Evolutionary conservation across 2,113 vertebrate species (phyloP).

Genomic region (Trichomycterus rosablanca): DNA sequence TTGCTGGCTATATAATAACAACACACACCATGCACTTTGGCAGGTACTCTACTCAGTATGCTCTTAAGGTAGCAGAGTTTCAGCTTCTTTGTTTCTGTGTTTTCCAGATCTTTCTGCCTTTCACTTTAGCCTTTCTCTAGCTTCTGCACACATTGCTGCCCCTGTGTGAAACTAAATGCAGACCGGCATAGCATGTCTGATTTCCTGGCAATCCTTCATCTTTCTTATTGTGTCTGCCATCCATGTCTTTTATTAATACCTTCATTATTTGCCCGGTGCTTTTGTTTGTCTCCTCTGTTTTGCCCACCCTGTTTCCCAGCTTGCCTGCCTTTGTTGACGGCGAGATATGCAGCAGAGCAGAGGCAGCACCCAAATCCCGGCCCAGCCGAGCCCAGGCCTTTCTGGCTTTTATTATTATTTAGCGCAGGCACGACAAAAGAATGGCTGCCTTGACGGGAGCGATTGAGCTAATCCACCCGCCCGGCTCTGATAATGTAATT

Average conservation of each 20-base stretch:
- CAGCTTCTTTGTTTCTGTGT: background rate
- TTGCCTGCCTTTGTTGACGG: slow-evolving; percentile 86
- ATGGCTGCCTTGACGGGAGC: slow-evolving; percentile 93
- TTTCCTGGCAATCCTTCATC: slow-evolving; percentile 89
- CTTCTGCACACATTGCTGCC: slow-evolving; percentile 16
- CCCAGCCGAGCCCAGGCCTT: slow-evolving; percentile 86
- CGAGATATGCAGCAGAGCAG: slow-evolving; percentile 87
- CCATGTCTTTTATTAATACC: slow-evolving; percentile 64
- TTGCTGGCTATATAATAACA: no score
- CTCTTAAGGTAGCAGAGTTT: background rate
- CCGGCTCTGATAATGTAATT: slow-evolving; percentile 99
- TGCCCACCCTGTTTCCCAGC: slow-evolving; percentile 65
- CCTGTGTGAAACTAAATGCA: slow-evolving; percentile 48
- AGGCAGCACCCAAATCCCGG: slow-evolving; percentile 81
- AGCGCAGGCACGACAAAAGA: slow-evolving; percentile 86
- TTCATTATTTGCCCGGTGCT: slow-evolving; percentile 87
- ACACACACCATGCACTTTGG: background rate
- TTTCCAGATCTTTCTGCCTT: slow-evolving; percentile 22
- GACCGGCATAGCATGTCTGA: slow-evolving; percentile 61
- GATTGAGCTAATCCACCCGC: slow-evolving; percentile 98
- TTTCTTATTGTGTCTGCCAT: slow-evolving; percentile 77
- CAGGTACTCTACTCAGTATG: background rate
- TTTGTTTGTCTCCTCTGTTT: slow-evolving; percentile 74
- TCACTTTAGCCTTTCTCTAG: slow-evolving; percentile 1
- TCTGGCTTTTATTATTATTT: slow-evolving; percentile 70